A percentile compares a stretch with the other conserved stretches of the same genome.
These are phyloP conservation scores for Drosophila sturtevanti DNA, from an alignment of 1,140 invertebrate genomes.

Conservation along the genomic window DNA sequence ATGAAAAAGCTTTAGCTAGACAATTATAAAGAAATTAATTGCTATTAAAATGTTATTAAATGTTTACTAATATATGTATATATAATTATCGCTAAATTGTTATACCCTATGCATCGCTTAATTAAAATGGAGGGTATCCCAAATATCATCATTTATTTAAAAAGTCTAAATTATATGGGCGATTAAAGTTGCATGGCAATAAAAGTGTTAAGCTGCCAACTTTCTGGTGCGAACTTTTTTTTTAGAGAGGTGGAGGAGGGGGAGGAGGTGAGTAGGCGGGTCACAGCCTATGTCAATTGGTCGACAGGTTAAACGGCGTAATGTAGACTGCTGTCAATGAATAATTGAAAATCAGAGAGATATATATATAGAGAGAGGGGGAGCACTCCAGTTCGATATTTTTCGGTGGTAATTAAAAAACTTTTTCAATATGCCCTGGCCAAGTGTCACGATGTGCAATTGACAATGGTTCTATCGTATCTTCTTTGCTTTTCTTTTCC, in stretches of 20 bases:
- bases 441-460: slow-evolving; percentile 49
- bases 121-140: not conserved
- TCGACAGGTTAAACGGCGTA: slow-evolving; percentile 68
- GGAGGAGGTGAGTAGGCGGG: not conserved
- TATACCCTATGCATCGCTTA: not conserved
- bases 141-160: slow-evolving; percentile 15
- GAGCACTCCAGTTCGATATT: slow-evolving; percentile 26
- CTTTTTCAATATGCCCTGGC: slow-evolving; percentile 47
- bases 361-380: too few relatives aligned
- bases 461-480: slow-evolving; percentile 27
- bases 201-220: slow-evolving; percentile 39
- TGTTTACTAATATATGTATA: not conserved
- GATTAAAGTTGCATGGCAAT: slow-evolving; percentile 35
- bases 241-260: not conserved
- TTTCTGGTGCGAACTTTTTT: slow-evolving; percentile 22
- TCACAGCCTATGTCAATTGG: slow-evolving; percentile 52
- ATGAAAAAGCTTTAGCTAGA: too few relatives aligned
- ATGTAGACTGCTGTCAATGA: slow-evolving; percentile 60
- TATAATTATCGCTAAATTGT: not conserved
- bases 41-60: not conserved
- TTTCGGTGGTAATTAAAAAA: slow-evolving; percentile 76
- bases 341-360: slow-evolving; percentile 69
- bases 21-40: too few relatives aligned
- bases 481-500: not conserved
- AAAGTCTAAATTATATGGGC: not conserved